Conservation (phyloP, 1,140 invertebrate genomes). For the Reticulitermes speratus region DNA sequence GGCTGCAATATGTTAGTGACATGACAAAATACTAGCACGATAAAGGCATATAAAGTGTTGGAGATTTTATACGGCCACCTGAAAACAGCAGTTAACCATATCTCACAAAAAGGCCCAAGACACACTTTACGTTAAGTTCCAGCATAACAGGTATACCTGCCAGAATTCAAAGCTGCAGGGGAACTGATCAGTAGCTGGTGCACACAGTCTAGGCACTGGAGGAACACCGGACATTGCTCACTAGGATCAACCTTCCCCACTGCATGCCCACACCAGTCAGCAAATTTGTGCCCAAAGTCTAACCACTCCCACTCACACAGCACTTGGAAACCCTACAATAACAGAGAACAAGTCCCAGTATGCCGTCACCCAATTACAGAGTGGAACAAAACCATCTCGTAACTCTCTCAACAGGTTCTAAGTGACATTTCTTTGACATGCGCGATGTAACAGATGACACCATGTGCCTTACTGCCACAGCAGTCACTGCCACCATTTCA, state of each 20-base stretch:
- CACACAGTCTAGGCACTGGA: conserved; percentile 97
- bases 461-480: too few species aligned
- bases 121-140: neutral
- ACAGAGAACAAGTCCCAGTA: neutral
- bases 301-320: conserved; percentile 94
- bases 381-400: too few species aligned
- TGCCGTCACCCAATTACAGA: too few species aligned
- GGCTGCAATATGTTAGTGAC: too few species aligned
- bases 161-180: conserved; percentile 96
- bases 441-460: too few species aligned
- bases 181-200: conserved; percentile 90
- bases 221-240: conserved; percentile 93
- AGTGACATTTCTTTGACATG: too few species aligned
- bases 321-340: conserved; percentile 80
- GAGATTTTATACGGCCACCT: too few species aligned
- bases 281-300: conserved; percentile 96
- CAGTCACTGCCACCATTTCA: too few species aligned
- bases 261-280: conserved; percentile 87
- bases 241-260: conserved; percentile 81
- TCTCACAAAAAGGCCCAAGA: neutral
- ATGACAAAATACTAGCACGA: too few species aligned
- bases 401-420: too few species aligned
- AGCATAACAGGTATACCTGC: conserved; percentile 81
- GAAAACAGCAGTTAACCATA: too few species aligned
- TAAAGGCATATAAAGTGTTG: too few species aligned